phyloP scores from a whole-genome alignment of 2,888 invertebrate genomes.

The Torymus texanus region DNA sequence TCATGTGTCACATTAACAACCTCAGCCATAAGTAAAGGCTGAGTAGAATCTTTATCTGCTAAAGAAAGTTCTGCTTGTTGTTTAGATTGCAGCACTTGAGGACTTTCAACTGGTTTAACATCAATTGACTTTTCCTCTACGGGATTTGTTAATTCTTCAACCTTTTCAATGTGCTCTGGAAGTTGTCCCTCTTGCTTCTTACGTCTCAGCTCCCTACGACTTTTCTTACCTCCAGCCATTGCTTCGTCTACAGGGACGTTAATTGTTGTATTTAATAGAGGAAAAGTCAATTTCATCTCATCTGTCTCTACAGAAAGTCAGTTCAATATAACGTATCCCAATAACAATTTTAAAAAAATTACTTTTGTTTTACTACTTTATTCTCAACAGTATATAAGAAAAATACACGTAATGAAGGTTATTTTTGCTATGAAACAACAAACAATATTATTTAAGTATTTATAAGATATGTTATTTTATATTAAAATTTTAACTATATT shows the following conservation, averaged over 20 bases:
- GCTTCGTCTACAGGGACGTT: conserved; percentile 88
- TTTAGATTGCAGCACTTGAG: conserved; percentile 18
- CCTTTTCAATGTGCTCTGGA: conserved; percentile 59
- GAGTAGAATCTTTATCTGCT: conserved; percentile 59
- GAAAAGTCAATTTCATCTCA: conserved; percentile 86
- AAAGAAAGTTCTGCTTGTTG: conserved; percentile 8
- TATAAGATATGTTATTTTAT: no score
- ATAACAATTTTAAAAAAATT: conserved; percentile 3
- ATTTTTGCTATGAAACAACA: no score
- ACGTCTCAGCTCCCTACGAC: conserved; percentile 65
- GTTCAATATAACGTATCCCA: conserved; percentile 45
- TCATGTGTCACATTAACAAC: conserved; percentile 94
- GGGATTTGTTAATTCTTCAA: conserved; percentile 56
- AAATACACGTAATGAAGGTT: no score
- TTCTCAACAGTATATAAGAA: no score
- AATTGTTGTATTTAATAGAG: conserved; percentile 88
- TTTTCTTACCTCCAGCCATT: conserved; percentile 76
- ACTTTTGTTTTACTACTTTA: neutral
- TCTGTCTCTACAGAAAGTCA: conserved; percentile 74
- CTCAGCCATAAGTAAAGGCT: conserved; percentile 91
- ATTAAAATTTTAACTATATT: no score
- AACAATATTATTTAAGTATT: no score
- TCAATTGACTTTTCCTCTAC: conserved; percentile 58
- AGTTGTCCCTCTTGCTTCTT: conserved; percentile 63
- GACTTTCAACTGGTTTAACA: conserved; percentile 42